These are phyloP conservation scores for Protodeltote pygarga DNA, from an alignment of 2,888 invertebrate species.

Conservation along the genomic window DNA sequence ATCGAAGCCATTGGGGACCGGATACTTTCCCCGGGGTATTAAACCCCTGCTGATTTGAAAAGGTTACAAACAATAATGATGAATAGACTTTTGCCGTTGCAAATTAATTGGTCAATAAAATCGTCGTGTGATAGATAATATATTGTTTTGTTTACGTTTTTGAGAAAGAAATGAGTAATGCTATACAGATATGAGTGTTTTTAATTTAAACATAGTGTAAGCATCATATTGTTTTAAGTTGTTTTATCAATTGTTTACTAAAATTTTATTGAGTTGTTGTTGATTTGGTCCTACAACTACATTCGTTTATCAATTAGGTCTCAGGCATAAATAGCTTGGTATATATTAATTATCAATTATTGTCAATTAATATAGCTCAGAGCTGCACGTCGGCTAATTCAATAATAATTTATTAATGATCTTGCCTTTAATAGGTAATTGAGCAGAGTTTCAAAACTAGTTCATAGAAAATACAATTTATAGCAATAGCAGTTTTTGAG, in stretches of 20 bases:
- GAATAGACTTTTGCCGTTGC: constrained; percentile 22
- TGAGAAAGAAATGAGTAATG: constrained; percentile 35
- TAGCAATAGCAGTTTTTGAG: background rate
- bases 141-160: constrained; percentile 56
- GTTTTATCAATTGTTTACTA: constrained; percentile 1
- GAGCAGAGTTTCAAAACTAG: background rate
- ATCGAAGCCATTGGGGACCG: constrained; percentile 10
- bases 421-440: background rate
- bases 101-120: constrained; percentile 52
- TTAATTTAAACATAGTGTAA: constrained; percentile 32
- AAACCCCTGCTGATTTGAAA: constrained; percentile 24
- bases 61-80: constrained; percentile 36
- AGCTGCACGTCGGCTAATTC: background rate
- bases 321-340: constrained; percentile 9
- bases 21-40: constrained; percentile 21
- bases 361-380: constrained; percentile 16
- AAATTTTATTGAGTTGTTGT: constrained; percentile 14
- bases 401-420: constrained; percentile 5
- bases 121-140: constrained; percentile 41
- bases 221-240: constrained; percentile 17
- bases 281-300: constrained; percentile 2
- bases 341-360: constrained; percentile 38
- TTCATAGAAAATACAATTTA: too few relatives aligned
- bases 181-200: constrained; percentile 9
- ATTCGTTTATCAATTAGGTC: constrained; percentile 27